Evolutionary conservation across 2,888 invertebrate genomes (phyloP), one percentile per base, ranked within the genome.

Genomic region (Carpatolechia fugitivella): DNA sequence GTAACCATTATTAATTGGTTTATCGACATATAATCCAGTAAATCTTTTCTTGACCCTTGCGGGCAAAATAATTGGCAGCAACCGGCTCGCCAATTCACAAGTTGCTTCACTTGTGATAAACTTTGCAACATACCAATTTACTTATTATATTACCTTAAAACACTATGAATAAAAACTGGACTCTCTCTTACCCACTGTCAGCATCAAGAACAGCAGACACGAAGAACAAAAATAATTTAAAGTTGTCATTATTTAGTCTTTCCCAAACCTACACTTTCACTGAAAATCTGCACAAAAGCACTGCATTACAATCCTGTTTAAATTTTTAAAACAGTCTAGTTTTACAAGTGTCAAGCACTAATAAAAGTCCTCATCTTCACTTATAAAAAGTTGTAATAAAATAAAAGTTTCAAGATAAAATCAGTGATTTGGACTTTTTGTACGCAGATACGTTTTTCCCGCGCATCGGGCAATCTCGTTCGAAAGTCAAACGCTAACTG

Each of bases 401-500:
- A 55, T 24, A 47, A 54, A 48, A 55, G 59, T 57, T 44, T 20
- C 13, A 29, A 16, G 41, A 40, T n/a, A n/a, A 24, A 20, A 20
- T 41, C 59, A 66, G 62, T 63, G 70, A 56, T 60, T 65, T 66
- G 61, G 65, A 65, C 62, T 65, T 55, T 56, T 59, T 53, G 50
- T 48, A 3, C 3, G 24, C 24, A 4, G 24, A 6, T 24, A 59
- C 60, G 57, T 57, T 63, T 70, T 62, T 68, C 68, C 72, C 80
- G 73, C 70, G 72, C 77, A 68, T 66, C 73, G 66, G 69, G 62
- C 74, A 68, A 71, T 64, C 74, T 58, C 80, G 81, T 82, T 82
- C 80, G 88, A 87, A 85, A 87, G 88, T 82, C 85, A 82, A 83
- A 81, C 85, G 80, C 74, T 64, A 74, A 87, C 86, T 87, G 85